phyloP scores from a whole-genome alignment of 2,888 invertebrate species.

The Dynastes tityus region DNA sequence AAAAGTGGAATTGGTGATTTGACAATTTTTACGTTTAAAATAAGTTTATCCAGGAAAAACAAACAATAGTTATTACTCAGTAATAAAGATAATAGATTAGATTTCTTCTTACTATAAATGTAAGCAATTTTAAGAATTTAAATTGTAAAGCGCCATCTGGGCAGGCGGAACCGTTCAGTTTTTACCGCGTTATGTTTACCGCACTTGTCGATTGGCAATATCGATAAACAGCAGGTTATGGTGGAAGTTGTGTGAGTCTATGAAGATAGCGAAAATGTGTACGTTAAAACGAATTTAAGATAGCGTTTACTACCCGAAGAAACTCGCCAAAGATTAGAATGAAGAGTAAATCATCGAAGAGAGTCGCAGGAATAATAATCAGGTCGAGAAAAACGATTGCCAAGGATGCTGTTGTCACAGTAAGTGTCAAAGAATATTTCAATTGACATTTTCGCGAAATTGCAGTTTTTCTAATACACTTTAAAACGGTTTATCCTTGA shows the following conservation, averaged over 20 bases:
- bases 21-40: no score
- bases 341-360: conserved; percentile 86
- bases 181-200: conserved; percentile 18
- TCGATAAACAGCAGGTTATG: conserved; percentile 51
- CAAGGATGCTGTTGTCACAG: conserved; percentile 92
- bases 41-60: no score
- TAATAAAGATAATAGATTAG: no score
- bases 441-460: conserved; percentile 46
- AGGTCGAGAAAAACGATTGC: conserved; percentile 89
- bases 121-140: no score
- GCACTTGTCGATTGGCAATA: conserved; percentile 44
- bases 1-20: no score
- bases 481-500: conserved; percentile 41
- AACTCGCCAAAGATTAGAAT: conserved; percentile 64
- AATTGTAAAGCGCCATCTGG: conserved; percentile 10
- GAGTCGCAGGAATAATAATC: conserved; percentile 90
- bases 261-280: conserved; percentile 47
- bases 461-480: conserved; percentile 26
- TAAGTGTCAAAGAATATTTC: conserved; percentile 69
- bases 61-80: no score
- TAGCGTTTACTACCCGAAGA: conserved; percentile 18
- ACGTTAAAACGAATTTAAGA: conserved; percentile 43
- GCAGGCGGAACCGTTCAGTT: background rate
- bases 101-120: no score
- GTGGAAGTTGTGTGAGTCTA: conserved; percentile 47